Percentiles rank a stretch among this genome's conserved stretches.
Evolutionary conservation across 2,888 invertebrate species (phyloP).

Genomic region (Pseudoips prasinana): DNA sequence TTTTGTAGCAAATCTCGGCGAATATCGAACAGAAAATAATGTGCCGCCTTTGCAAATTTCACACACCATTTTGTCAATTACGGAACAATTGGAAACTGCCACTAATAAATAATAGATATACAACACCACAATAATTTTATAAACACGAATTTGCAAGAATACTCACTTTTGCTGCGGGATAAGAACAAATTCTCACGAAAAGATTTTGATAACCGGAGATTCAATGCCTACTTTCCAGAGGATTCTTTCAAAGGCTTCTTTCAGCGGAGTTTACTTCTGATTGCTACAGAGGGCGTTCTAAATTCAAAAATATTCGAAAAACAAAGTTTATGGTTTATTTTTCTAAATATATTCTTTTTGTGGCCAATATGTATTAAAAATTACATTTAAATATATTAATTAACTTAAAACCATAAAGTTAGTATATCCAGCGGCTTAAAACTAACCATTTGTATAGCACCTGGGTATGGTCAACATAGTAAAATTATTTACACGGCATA

Average conservation of each 20-base stretch:
- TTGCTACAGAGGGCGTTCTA: constrained; percentile 74
- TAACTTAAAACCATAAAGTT: too few species aligned
- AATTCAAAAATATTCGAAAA: constrained; percentile 66
- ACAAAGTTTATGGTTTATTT: constrained; percentile 35
- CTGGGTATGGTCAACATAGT: too few species aligned
- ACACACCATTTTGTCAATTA: constrained; percentile 49
- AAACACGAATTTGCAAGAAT: constrained; percentile 44
- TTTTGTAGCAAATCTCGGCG: constrained; percentile 50
- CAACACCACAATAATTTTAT: constrained; percentile 22
- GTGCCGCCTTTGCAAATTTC: constrained; percentile 38
- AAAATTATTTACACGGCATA: too few species aligned
- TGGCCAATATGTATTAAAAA: constrained; percentile 35
- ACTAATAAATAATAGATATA: constrained; percentile 28
- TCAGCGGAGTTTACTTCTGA: constrained; percentile 58
- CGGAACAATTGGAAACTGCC: constrained; percentile 31
- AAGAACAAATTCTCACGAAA: constrained; percentile 77
- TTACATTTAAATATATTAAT: too few species aligned
- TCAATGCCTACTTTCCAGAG: constrained; percentile 79
- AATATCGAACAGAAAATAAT: constrained; percentile 47
- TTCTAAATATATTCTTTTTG: constrained; percentile 24
- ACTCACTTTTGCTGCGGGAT: constrained; percentile 75
- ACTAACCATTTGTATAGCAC: too few species aligned
- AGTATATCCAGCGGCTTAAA: too few species aligned
- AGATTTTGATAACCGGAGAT: constrained; percentile 80
- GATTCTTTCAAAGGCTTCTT: constrained; percentile 82